Conservation (phyloP, 2,113 vertebrate species). For the Bos taurus region ARS-UCD2.0 NC_037328.1:73450001-73450500, state of each 20-base stretch:
- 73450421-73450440: background rate
- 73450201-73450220: background rate
- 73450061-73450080: background rate
- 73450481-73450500: background rate
- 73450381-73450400: background rate
- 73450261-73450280: background rate
- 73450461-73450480: background rate
- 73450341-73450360: background rate
- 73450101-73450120: background rate
- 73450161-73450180: background rate
- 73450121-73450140: background rate
- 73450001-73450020: background rate
- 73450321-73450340: background rate
- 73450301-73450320: background rate
- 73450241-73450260: background rate
- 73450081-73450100: constrained; percentile 11
- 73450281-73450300: background rate
- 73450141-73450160: background rate
- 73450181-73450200: background rate
- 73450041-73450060: background rate
- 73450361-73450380: background rate
- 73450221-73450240: background rate
- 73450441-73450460: background rate
- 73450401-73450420: background rate
- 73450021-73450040: background rate